Evolutionary conservation across 2,888 invertebrate genomes (phyloP).

Genomic region (Amaurobius ferox): DNA sequence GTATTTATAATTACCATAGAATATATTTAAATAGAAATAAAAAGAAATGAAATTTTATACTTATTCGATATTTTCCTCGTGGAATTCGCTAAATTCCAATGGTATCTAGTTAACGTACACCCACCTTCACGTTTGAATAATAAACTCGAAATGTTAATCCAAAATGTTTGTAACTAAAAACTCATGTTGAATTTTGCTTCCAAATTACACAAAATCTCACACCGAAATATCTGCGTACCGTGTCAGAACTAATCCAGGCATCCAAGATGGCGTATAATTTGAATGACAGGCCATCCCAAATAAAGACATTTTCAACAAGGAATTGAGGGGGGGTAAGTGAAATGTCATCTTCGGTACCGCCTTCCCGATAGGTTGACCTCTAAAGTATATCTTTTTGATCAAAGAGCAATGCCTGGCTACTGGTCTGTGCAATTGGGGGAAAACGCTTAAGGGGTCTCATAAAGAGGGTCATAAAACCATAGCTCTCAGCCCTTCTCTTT

Average conservation of each 20-base stretch:
- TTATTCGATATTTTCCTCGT: too few species aligned
- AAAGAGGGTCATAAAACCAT: constrained; percentile 17
- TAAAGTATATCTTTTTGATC: constrained; percentile 15
- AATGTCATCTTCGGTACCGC: constrained; percentile 49
- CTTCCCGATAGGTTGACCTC: constrained; percentile 53
- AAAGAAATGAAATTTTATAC: too few species aligned
- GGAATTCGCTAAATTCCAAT: too few species aligned
- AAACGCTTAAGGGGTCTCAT: constrained; percentile 10
- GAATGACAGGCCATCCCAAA: constrained; percentile 33
- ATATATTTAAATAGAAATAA: too few species aligned
- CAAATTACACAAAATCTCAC: too few species aligned
- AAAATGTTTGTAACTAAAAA: too few species aligned
- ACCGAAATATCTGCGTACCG: too few species aligned
- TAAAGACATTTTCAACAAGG: constrained; percentile 36
- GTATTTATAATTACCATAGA: too few species aligned
- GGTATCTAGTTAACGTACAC: too few species aligned
- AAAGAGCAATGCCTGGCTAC: constrained; percentile 27
- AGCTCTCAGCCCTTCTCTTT: neutral
- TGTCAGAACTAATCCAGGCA: neutral
- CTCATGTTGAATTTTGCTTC: too few species aligned
- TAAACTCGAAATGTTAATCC: too few species aligned
- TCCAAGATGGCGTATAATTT: constrained; percentile 15
- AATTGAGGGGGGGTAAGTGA: constrained; percentile 18
- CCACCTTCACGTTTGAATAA: too few species aligned
- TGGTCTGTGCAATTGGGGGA: constrained; percentile 29